These are phyloP conservation scores for Xanthia togata DNA, from an alignment of 2,888 invertebrate genomes.

Conservation along the genomic window DNA sequence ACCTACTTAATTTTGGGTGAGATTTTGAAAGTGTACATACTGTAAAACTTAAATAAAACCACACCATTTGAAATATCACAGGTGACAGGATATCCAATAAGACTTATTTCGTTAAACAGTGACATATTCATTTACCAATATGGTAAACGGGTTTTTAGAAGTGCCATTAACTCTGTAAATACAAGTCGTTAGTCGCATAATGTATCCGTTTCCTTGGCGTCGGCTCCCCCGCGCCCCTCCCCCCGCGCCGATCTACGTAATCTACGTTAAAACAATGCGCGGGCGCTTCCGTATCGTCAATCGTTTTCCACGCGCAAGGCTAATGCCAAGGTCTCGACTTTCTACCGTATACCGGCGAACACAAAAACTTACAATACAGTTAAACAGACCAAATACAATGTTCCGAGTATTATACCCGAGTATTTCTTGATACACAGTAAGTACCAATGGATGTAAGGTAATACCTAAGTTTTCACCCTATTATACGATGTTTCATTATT, in stretches of 20 bases:
- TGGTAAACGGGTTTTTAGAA: constrained; percentile 59
- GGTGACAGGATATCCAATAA: constrained; percentile 40
- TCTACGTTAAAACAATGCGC: constrained; percentile 85
- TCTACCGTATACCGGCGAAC: constrained; percentile 74
- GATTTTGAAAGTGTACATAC: not conserved
- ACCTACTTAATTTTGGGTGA: constrained; percentile 1
- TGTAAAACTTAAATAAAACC: constrained; percentile 10
- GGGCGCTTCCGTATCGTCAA: constrained; percentile 84
- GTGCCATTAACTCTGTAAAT: constrained; percentile 64
- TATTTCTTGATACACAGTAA: not conserved
- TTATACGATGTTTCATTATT: not conserved
- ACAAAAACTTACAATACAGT: constrained; percentile 62
- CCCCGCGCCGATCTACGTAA: constrained; percentile 73
- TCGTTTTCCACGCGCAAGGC: constrained; percentile 87
- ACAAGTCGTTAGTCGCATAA: constrained; percentile 69
- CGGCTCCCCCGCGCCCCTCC: constrained; percentile 48
- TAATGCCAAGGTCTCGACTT: constrained; percentile 89
- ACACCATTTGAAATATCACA: constrained; percentile 34
- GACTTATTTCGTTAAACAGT: constrained; percentile 49
- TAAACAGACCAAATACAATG: constrained; percentile 36
- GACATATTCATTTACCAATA: constrained; percentile 58
- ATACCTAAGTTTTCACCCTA: not conserved
- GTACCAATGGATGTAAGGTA: not conserved
- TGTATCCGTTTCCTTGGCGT: constrained; percentile 74
- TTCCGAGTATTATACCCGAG: constrained; percentile 20